Evolutionary conservation across 2,888 invertebrate species (phyloP), one percentile per base, ranked within the genome.

Genomic region (Apamea monoglypha): DNA sequence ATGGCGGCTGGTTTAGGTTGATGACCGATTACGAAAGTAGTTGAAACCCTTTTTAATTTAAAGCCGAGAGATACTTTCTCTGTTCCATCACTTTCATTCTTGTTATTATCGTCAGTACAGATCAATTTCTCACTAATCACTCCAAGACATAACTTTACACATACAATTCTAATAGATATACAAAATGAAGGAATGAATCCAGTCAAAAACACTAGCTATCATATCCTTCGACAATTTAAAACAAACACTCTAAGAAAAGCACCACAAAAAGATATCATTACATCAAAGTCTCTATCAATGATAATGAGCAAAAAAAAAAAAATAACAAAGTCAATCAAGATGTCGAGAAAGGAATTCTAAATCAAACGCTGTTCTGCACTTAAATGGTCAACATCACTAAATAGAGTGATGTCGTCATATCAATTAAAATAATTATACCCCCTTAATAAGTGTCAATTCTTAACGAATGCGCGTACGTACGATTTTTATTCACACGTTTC

Each of bases 371-470:
- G 94, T 93, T 93, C 93, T 92, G 90, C 89, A 88, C 90, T 91
- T 91, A 92, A 93, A 93, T 94, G 94, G 93, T 91, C 94, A 94
- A 91, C 93, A 92, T 90, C 91, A 91, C 95, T 94, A 95, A 95
- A 96, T 94, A 95, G 94, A 96, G 94, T 90, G 95, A 96, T 97
- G 96, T 95, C 96, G 97, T 96, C 96, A 96, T 95, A 93, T 96
- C 96, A 97, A 97, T 97, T 96, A 96, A 96, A 96, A 96, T 96
- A 96, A 96, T 96, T 96, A 96, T 96, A 95, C 95, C 95, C 89
- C 94, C 93, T 96, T 96, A 96, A 96, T 96, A 96, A 96, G 96
- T 97, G 97, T 96, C 97, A 97, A 96, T 96, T 96, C 96, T 95
- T 96, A 97, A 97, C 96, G 95, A 96, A 97, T 96, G 96, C 95